Evolutionary conservation across 2,797 vertebrate genomes (phyloP), one percentile per base, ranked within the genome.

Genomic region (Pterois miles): DNA sequence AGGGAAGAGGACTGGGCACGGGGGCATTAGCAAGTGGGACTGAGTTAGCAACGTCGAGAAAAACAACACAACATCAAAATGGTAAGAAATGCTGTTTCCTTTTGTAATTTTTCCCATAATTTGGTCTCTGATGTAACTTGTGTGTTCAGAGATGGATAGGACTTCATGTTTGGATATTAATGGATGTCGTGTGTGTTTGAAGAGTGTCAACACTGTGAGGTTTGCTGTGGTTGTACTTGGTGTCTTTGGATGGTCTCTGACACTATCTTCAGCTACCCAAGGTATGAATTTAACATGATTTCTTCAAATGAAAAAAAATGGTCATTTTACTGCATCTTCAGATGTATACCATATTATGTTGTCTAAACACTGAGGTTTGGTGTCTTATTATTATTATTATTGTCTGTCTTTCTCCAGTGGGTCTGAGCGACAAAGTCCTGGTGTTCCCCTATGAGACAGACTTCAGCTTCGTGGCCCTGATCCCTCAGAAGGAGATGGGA

Each of bases 361-460:
- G 29, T 56, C 50, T 13, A 40, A 27, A 56, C 25, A 8, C 62
- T 48, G 8, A 29, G 13, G 4, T 53, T 14, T 69, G 3, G 31
- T n/a, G 31, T 12, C 11, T 62, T 22, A 23, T 23, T 22, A 10
- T 0, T 1, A 0, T 25, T 13, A 13, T 33, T 16, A 8, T 7
- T 58, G 1, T 71, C 12, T 79, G 46, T 80, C 20, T 73, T 25
- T 2, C 25, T 76, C 4, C 64, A 94, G 93, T 88, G 72, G 95
- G 94, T 65, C 90, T 96, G 29, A 59, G 70, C 1, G 89, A 93
- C 8, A 95, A 95, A 86, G 91, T 94, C 67, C 89, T 96, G 80
- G 85, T 95, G 78, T 96, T 96, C 81, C 96, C 93, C 0, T 95
- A 94, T 18, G 95, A 96, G 92, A 95, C 95, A 0, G 94, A 95